Evolutionary conservation across 2,113 vertebrate genomes (phyloP).

Genomic region (Oostethus manadensis): DNA sequence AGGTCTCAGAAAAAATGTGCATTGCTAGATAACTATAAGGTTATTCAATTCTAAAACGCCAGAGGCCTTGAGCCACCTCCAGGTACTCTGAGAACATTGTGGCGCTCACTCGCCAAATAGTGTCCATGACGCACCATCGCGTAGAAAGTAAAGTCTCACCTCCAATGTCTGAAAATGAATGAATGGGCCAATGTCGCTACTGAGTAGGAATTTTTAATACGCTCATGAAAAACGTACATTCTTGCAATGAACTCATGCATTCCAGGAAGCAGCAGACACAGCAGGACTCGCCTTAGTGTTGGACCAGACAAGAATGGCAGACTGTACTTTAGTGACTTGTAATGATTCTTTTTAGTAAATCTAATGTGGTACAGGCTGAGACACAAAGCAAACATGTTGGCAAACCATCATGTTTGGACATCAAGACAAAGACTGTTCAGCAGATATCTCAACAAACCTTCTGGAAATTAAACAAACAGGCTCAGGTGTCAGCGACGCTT

Average conservation of each 20-base stretch:
- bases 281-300: neutral
- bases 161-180: conserved; percentile 29
- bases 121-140: conserved; percentile 42
- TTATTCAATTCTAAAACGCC: conserved; percentile 35
- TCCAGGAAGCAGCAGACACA: neutral
- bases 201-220: neutral
- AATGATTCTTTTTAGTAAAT: neutral
- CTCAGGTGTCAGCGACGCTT: no score
- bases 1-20: neutral
- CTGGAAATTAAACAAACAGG: no score
- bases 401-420: no score
- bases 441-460: no score
- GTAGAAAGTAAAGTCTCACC: conserved; percentile 43
- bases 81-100: conserved; percentile 45
- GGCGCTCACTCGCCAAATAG: conserved; percentile 51
- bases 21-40: neutral
- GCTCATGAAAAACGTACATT: conserved; percentile 1
- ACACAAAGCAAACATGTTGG: neutral
- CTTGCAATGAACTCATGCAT: conserved; percentile 1
- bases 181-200: conserved; percentile 4
- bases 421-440: no score
- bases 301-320: neutral
- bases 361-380: neutral
- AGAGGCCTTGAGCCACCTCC: conserved; percentile 26
- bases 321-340: neutral